Evolutionary conservation across 2,113 vertebrate genomes (phyloP).

Genomic region (Pongo pygmaeus): DNA sequence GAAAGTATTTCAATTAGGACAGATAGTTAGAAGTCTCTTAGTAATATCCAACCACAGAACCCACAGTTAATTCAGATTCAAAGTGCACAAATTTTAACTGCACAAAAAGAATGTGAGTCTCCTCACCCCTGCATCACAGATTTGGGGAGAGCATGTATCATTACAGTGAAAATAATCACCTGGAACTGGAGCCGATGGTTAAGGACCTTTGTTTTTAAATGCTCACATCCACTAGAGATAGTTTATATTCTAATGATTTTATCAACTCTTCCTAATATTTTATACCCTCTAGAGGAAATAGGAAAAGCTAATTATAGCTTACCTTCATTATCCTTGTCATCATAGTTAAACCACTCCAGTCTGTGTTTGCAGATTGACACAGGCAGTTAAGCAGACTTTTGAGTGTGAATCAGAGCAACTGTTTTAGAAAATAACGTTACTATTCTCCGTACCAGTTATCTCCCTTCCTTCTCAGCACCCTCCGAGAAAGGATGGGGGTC

Average conservation of each 20-base stretch:
- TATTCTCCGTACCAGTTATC: not conserved
- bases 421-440: not conserved
- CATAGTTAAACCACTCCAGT: not conserved
- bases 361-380: not conserved
- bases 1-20: not conserved
- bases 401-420: not conserved
- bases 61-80: not conserved
- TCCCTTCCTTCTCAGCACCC: fast-evolving
- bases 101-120: not conserved
- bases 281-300: not conserved
- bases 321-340: not conserved
- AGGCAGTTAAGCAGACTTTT: not conserved
- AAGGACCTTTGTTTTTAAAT: not conserved
- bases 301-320: constrained; percentile 7
- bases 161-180: not conserved
- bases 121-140: too few relatives aligned
- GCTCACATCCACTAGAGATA: not conserved
- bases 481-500: not conserved
- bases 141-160: not conserved
- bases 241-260: not conserved
- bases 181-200: not conserved
- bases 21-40: not conserved
- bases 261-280: not conserved
- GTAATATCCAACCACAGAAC: not conserved
- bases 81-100: not conserved